Base-by-base conservation (phyloP, 2,797 vertebrate species). In the Hephaestus fuliginosus region DNA sequence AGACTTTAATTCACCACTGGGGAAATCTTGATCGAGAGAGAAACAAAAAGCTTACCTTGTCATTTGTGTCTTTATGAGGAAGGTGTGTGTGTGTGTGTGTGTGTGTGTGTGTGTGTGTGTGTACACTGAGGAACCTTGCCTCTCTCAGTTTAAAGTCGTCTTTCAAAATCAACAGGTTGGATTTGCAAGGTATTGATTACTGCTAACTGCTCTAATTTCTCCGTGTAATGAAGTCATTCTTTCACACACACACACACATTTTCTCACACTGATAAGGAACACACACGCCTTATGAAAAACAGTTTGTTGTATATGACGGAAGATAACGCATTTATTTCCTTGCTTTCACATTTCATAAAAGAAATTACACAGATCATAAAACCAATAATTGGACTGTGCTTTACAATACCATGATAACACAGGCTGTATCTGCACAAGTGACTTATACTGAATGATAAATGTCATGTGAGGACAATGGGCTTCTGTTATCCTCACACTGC, bases 11-110 rank as follows among this genome's bases (percentile, higher is more conserved):
- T 85, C 78, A 80, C 68, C 81, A 67, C 61, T 4, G 36, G 88
- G 86, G 88, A 82, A 90, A 91, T 90, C 76, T 86, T 79, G 78
- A 84, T 84, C 18, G 60, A 76, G 70, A 72, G 46, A 76, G 58
- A 65, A 75, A 77, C 36, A 85, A 82, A 87, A 78, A 77, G 78
- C 76, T 86, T 57, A 60, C 43, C 63, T 86, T 57, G 83, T 83
- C 65, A 83, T 79, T 84, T 70, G 58, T 55, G 55, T 71, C 53
- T 82, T 82, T 39, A 76, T 77, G 63, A 76, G 36, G 25, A 77
- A 7, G 2, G 22, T 60, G 55, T 63, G 65, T 22, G 51, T 28
- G 10, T 65, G 52, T 12, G 3, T 58, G 39, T 18, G 28, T 52
- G 22, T 53, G 52, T 70, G 65, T 22, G 51, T 28, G 10, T 65